Percentiles rank a stretch among this genome's conserved stretches.
These are phyloP conservation scores for Cranoglanis bouderius DNA, from an alignment of 2,113 vertebrate species.

Conservation along the genomic window DNA sequence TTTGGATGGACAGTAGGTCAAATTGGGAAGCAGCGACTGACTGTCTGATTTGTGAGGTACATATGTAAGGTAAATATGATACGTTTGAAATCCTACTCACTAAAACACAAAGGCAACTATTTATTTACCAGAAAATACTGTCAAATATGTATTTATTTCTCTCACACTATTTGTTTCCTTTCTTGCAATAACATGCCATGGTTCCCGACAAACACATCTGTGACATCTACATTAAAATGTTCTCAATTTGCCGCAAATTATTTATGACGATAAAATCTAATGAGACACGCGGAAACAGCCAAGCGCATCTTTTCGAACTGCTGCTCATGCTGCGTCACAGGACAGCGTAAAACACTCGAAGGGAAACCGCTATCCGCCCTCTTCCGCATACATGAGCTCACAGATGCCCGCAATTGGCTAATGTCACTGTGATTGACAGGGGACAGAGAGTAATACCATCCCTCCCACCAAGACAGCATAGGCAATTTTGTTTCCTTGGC, in stretches of 20 bases:
- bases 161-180: background rate
- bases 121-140: background rate
- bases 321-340: too few relatives aligned
- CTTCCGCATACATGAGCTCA: background rate
- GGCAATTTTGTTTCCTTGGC: too few relatives aligned
- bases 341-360: too few relatives aligned
- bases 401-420: background rate
- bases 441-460: too few relatives aligned
- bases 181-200: background rate
- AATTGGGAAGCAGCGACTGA: too few relatives aligned
- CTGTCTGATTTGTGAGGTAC: background rate
- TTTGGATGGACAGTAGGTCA: too few relatives aligned
- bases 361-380: too few relatives aligned
- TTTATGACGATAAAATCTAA: background rate
- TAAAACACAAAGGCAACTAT: background rate
- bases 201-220: too few relatives aligned
- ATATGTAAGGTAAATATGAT: background rate
- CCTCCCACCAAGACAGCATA: too few relatives aligned
- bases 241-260: background rate
- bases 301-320: background rate
- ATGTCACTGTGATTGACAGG: background rate
- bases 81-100: background rate
- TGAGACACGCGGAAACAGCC: background rate
- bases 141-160: background rate
- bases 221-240: too few relatives aligned